phyloP scores from a whole-genome alignment of 1,140 invertebrate species.

The Vanessa atalanta region DNA sequence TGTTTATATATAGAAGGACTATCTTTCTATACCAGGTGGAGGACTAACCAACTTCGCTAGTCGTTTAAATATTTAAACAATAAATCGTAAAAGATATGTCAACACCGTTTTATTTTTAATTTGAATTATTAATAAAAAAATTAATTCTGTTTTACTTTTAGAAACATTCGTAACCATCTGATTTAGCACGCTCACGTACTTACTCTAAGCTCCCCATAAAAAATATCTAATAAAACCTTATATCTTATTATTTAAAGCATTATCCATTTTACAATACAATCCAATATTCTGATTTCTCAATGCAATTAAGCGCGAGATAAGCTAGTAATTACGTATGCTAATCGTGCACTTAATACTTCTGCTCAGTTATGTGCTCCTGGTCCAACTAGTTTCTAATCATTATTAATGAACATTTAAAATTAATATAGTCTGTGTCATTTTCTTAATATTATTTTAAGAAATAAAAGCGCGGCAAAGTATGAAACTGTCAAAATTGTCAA shows the following conservation, averaged over 20 bases:
- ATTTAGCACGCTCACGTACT: too few relatives aligned
- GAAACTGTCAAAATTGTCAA: neutral
- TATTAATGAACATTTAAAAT: conserved; percentile 28
- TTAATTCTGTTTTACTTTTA: too few relatives aligned
- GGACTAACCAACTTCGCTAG: too few relatives aligned
- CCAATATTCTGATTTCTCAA: conserved; percentile 57
- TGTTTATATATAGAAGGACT: too few relatives aligned
- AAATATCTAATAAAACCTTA: neutral
- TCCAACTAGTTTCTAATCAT: conserved; percentile 30
- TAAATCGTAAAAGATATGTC: too few relatives aligned
- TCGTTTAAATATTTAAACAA: too few relatives aligned
- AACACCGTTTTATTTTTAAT: too few relatives aligned
- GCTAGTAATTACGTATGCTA: conserved; percentile 73
- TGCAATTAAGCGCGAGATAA: conserved; percentile 70
- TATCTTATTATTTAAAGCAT: conserved; percentile 10
- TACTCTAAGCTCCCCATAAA: too few relatives aligned
- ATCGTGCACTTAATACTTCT: conserved; percentile 67
- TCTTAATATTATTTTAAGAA: neutral
- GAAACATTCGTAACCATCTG: too few relatives aligned
- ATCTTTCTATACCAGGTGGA: too few relatives aligned
- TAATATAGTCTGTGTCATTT: neutral
- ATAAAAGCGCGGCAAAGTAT: too few relatives aligned
- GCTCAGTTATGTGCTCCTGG: conserved; percentile 51
- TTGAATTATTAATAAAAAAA: too few relatives aligned
- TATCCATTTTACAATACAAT: conserved; percentile 35